Conservation (phyloP, 2,888 invertebrate species). For the Venustoraphidia nigricollis region DNA sequence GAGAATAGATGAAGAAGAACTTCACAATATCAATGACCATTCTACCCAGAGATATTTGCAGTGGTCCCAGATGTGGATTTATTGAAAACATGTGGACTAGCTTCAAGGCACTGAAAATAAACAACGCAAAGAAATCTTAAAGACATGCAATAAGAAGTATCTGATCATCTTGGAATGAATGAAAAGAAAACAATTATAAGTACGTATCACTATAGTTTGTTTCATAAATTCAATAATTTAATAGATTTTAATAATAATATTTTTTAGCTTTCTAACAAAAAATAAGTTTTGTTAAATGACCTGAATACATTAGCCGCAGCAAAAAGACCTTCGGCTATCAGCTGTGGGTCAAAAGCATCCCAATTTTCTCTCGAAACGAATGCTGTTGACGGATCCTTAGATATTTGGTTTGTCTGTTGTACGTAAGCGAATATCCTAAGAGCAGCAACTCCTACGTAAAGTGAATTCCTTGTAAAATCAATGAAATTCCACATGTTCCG, state of each 20-base stretch:
- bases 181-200: no score
- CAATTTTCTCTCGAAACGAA: conserved; percentile 72
- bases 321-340: conserved; percentile 84
- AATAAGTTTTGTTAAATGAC: conserved; percentile 20
- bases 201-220: no score
- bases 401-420: conserved; percentile 57
- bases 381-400: conserved; percentile 47
- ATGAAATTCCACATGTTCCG: conserved; percentile 95
- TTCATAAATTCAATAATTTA: no score
- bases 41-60: conserved; percentile 80
- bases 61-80: conserved; percentile 81
- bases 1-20: conserved; percentile 78
- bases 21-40: conserved; percentile 87
- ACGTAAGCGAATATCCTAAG: conserved; percentile 56
- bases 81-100: conserved; percentile 85
- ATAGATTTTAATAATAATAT: no score
- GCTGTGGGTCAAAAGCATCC: conserved; percentile 86
- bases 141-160: neutral
- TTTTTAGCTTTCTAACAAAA: no score
- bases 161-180: no score
- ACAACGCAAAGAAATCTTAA: neutral
- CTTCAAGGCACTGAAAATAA: conserved; percentile 60
- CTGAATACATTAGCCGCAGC: conserved; percentile 91
- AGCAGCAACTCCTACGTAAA: conserved; percentile 62
- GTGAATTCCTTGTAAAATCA: conserved; percentile 78